Base-by-base conservation (phyloP, 2,113 vertebrate genomes). In the Atherinomorus stipes region DNA sequence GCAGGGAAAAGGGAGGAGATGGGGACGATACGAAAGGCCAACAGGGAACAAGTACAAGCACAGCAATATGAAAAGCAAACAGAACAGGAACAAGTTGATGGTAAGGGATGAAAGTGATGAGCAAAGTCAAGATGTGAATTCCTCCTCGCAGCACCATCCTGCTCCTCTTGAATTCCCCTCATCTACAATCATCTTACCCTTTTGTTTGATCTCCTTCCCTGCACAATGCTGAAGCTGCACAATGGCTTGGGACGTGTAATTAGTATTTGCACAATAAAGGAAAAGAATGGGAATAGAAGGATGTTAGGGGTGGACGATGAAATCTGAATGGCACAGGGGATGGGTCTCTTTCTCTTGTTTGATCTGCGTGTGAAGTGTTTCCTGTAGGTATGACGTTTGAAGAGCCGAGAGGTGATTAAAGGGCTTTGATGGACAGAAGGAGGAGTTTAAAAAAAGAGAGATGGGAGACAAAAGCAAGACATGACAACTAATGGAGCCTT, bases 71-170 rank as follows among this genome's bases (percentile, higher is more conserved):
- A 76, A 71, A 78, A 25, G 68, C 74, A 88, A 88, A 74, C 45
- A 63, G 68, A 64, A 74, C 18, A 51, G 11, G 59, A 74, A 64
- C 38, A 49, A 74, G 66, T 61, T 28, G 52, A 47, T 22, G 42
- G 38, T 19, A 72, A 11, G 28, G 59, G 67, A 76, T 80, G 75
- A 81, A 86, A 83, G 70, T 18, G 21, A 42, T 69, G 71, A 75
- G 66, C 7, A 76, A 74, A 84, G 34, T 60, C 73, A 85, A 75
- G 78, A 81, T 62, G 45, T 58, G 57, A 58, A 71, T 77, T 72
- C 54, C 34, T 80, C 61, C 26, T 77, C 11, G 11, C 63, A 80
- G 52, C 44, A 31, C 57, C 60, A 38, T 72, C 38, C 31, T 34
- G 22, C 50, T 79, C 63, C 56, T 54, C 42, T 22, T 59, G 70